Base-by-base conservation (phyloP, 1,140 invertebrate species). In the Pogonomyrmex barbatus region DNA sequence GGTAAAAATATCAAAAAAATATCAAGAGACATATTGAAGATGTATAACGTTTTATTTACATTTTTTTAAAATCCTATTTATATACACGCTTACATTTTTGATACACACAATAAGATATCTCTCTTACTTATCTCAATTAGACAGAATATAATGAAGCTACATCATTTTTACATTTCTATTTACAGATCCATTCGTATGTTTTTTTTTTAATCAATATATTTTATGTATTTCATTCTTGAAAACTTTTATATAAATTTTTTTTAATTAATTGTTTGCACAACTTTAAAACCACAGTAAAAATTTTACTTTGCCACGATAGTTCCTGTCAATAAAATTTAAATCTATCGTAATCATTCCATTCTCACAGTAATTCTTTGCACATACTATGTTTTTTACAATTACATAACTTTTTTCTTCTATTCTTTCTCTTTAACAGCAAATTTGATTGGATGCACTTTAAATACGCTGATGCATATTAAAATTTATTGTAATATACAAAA, bases 41-140 rank as follows among this genome's bases (percentile, higher is more conserved):
- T 75, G 17, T 42, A 58, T 88, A 90, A 89, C 86, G n/a, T 82
- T 91, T 89, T 91, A 91, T 88, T 89, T 87, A 90, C 86, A 89
- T 85, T 65, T 17, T 24, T 58, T 87, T 62, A 54, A 85, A 88
- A 67, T 42, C 84, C 5, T 86, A 86, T 91, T 50, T 87, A 84
- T 68, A 65, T 10, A 63, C 45, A 36, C 50, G 33, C 6, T 10
- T 39, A 45, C 47, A 42, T 14, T 65, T 36, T 63, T 4, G n/a
- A 52, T 54, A 47, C 36, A 17, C 9, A 10, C n/a, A 79, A 67
- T 63, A 62, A 63, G 58, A 63, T 63, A 56, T 60, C 2, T 62
- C 17, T 14, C 5, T 50, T 30, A 47, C 4, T 33, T 50, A 50
- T 36, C 39, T 47, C 54, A 30, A 56, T 52, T 54, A 39, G 39